phyloP scores from a whole-genome alignment of 2,113 vertebrate species.

The Ammodytes marinus region DNA sequence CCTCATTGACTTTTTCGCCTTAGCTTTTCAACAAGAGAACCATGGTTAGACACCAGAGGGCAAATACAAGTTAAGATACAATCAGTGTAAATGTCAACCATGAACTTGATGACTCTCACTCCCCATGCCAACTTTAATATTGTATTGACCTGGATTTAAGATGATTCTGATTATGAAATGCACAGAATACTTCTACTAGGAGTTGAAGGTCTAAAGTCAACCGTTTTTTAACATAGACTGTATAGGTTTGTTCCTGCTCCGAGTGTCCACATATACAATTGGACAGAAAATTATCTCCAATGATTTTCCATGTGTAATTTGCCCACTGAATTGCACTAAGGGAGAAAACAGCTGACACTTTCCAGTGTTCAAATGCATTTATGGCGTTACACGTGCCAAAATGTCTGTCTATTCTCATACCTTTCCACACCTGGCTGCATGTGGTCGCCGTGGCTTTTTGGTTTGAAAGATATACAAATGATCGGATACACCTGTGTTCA shows the following conservation, averaged over 20 bases:
- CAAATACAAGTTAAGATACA: neutral
- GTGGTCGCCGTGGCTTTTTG: neutral
- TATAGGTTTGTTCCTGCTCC: neutral
- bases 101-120: neutral
- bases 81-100: neutral
- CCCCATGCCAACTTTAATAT: neutral
- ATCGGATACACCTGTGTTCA: neutral
- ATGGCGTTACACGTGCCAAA: neutral
- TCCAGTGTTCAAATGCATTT: neutral
- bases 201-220: no score
- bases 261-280: neutral
- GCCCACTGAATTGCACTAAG: neutral
- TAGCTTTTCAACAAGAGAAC: neutral
- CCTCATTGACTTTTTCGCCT: slow-evolving; percentile 55
- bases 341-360: neutral
- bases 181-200: no score
- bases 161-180: neutral
- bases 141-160: neutral
- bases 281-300: neutral
- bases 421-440: neutral
- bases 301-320: neutral
- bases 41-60: slow-evolving; percentile 18
- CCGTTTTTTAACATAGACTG: no score
- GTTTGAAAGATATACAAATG: neutral
- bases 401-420: neutral